Percentiles rank a stretch among this genome's conserved stretches.
phyloP scores from a whole-genome alignment of 2,113 vertebrate genomes.

The Chaetodon trifascialis region DNA sequence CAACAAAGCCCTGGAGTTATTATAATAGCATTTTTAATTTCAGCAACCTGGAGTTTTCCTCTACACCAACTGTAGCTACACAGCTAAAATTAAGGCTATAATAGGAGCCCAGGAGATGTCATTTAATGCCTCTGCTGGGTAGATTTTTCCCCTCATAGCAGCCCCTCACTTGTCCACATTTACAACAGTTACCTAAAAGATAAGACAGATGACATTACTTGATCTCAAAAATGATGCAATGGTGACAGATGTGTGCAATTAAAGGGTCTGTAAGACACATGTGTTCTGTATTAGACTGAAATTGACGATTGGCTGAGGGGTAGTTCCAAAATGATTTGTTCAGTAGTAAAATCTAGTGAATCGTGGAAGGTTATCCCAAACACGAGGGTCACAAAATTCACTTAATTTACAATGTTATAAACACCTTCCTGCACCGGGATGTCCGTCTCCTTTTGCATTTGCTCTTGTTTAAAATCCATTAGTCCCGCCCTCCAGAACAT shows the following conservation, averaged over 20 bases:
- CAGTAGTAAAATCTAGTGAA: conserved; percentile 13
- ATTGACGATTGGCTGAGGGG: neutral
- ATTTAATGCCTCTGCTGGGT: neutral
- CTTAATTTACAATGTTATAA: neutral
- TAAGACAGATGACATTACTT: conserved; percentile 23
- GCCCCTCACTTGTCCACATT: neutral
- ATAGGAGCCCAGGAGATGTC: neutral
- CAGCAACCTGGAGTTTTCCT: neutral
- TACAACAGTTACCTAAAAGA: neutral
- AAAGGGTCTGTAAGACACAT: neutral
- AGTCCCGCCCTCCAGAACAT: conserved; percentile 17
- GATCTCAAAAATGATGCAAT: conserved; percentile 19
- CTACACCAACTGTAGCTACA: neutral
- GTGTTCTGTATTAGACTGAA: conserved; percentile 11
- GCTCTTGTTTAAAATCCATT: conserved; percentile 18
- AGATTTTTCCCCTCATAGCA: neutral
- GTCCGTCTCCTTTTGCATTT: conserved; percentile 2
- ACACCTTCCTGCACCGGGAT: neutral
- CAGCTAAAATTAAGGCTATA: neutral
- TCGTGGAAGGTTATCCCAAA: conserved; percentile 1
- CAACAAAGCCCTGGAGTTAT: conserved; percentile 6
- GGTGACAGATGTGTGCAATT: conserved; percentile 31
- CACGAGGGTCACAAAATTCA: neutral
- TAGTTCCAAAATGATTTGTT: conserved; percentile 14
- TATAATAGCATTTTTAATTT: conserved; percentile 23